Evolutionary conservation across 2,888 invertebrate species (phyloP).

Genomic region (Drosophila lutescens): DNA sequence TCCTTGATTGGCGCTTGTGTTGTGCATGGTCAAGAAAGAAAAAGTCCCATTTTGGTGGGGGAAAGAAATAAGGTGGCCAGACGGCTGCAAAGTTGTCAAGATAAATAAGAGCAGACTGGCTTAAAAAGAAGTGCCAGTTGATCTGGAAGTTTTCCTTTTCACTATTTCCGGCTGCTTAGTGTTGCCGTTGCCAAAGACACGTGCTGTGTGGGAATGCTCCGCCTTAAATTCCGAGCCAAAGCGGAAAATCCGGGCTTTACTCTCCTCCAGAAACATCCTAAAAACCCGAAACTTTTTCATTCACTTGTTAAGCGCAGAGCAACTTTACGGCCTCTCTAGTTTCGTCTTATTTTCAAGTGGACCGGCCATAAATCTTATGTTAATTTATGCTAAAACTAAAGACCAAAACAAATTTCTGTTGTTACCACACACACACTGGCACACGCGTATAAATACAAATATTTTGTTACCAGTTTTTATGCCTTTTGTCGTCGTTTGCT

Average conservation of each 20-base stretch:
- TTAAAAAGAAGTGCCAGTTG: constrained; percentile 44
- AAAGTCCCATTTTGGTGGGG: constrained; percentile 52
- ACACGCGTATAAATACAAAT: constrained; percentile 57
- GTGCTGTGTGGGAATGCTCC: constrained; percentile 36
- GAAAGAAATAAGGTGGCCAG: constrained; percentile 35
- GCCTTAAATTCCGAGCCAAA: constrained; percentile 44
- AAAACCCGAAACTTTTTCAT: constrained; percentile 50
- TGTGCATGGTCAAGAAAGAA: constrained; percentile 43
- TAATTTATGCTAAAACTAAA: constrained; percentile 80
- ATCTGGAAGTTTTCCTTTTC: constrained; percentile 42
- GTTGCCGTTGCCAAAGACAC: constrained; percentile 48
- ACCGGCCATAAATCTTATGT: constrained; percentile 74
- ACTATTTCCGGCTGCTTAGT: constrained; percentile 28
- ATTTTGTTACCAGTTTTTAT: constrained; percentile 80
- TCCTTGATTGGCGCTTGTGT: constrained; percentile 53
- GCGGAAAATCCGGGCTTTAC: constrained; percentile 6
- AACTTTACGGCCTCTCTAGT: constrained; percentile 42
- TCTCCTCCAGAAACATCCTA: constrained; percentile 25
- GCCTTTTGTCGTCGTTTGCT: constrained; percentile 74
- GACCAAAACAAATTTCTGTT: constrained; percentile 75
- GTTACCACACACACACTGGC: constrained; percentile 23
- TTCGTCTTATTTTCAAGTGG: constrained; percentile 73
- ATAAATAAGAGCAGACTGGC: constrained; percentile 53
- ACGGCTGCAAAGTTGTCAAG: constrained; percentile 70
- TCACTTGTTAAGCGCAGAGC: constrained; percentile 62